Evolutionary conservation across 2,113 vertebrate species (phyloP), one percentile per base, ranked within the genome.

Genomic region (Nibea albiflora): DNA sequence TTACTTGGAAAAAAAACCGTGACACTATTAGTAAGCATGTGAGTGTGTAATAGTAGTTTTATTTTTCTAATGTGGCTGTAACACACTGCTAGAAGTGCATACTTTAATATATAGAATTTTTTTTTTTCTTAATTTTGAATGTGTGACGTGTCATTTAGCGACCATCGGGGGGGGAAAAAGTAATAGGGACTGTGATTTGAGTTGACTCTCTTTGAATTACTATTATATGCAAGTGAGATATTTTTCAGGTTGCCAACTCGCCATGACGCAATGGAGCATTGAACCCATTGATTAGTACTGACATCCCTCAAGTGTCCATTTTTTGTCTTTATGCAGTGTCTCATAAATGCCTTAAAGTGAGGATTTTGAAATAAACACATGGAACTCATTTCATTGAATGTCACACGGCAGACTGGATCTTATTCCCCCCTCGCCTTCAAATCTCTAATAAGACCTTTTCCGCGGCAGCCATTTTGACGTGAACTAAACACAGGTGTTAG

Each of bases 291-390:
- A 88, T 62, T 83, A 81, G 83, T 71, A 74, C 86, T 5, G 68
- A 86, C 82, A 78, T 90, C 87, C 85, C 85, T 80, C 81, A 78
- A 86, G 85, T 93, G 85, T 90, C 88, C 76, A 79, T 89, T 85
- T 85, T 80, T 81, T 93, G 89, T 93, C 85, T 92, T 93, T 92
- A 94, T 95, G 94, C 93, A 95, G 94, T 92, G 84, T 93, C 92
- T 95, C 92, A 94, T 94, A 92, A 94, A 94, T 94, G 94, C 94
- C 95, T 95, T 95, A 95, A 95, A 94, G 81, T 92, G 93, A 94
- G 81, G 87, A 93, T 87, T 90, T 92, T 84, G 62, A 89, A 95
- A 93, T 95, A 95, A 95, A 95, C 66, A 86, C 72, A 31, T 84
- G 76, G 78, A 87, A 85, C 84, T 91, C 58, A 92, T 93, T 90